A percentile compares a stretch with the other conserved stretches of the same genome.
phyloP scores from a whole-genome alignment of 2,888 invertebrate genomes.

The Antitype chi region DNA sequence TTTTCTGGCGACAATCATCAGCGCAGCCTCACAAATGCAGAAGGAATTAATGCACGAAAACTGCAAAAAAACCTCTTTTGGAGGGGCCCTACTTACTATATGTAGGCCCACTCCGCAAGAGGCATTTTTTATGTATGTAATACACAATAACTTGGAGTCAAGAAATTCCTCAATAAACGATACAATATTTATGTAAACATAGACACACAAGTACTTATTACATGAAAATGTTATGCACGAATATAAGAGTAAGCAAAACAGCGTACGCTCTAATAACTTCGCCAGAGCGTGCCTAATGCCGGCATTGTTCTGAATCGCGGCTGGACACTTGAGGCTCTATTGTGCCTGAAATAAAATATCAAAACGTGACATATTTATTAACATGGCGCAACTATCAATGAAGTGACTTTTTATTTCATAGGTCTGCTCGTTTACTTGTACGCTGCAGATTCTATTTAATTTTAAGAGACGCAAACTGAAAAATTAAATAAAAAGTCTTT shows the following conservation, averaged over 20 bases:
- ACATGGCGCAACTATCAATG: constrained; percentile 8
- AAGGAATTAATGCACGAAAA: neutral
- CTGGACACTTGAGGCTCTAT: constrained; percentile 30
- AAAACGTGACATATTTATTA: constrained; percentile 34
- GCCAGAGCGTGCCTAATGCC: constrained; percentile 49
- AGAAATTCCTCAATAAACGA: neutral
- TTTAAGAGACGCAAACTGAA: neutral
- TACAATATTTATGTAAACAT: constrained; percentile 12
- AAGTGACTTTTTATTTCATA: neutral
- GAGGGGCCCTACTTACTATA: too few species aligned
- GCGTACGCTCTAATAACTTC: constrained; percentile 71
- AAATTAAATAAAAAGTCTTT: too few species aligned
- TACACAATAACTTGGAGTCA: neutral
- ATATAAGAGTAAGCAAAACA: constrained; percentile 63
- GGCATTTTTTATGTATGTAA: too few species aligned
- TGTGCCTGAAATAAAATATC: constrained; percentile 33
- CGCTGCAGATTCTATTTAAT: neutral
- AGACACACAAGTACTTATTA: constrained; percentile 26
- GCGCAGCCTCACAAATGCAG: neutral
- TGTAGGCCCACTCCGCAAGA: too few species aligned
- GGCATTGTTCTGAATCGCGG: constrained; percentile 60
- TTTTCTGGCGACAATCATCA: neutral
- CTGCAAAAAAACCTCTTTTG: neutral
- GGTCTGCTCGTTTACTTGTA: neutral
- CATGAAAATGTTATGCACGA: constrained; percentile 48